These are phyloP conservation scores for Danionella dracula DNA, from an alignment of 2,797 vertebrate species.

Conservation along the genomic window DNA sequence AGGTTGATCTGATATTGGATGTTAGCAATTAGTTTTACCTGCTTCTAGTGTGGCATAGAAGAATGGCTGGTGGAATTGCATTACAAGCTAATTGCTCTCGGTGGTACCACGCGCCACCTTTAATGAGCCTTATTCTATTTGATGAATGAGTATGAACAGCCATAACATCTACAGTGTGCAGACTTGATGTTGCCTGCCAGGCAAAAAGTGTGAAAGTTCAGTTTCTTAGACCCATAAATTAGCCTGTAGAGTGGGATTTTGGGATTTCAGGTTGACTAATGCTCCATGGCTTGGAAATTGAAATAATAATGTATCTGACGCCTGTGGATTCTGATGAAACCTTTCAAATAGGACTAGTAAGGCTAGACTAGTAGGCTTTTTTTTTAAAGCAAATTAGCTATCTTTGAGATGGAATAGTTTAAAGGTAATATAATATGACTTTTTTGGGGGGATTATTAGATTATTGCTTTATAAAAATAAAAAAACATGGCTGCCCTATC, in stretches of 20 bases:
- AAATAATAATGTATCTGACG: not conserved
- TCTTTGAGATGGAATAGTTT: too few species aligned
- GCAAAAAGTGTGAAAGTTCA: constrained; percentile 47
- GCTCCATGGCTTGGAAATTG: not conserved
- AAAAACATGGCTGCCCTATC: too few species aligned
- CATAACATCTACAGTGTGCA: constrained; percentile 19
- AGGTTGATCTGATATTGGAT: constrained; percentile 23
- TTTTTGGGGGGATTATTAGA: too few species aligned
- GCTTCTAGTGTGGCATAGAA: constrained; percentile 51
- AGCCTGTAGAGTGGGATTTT: constrained; percentile 7
- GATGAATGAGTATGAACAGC: constrained; percentile 54
- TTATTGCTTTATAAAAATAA: too few species aligned
- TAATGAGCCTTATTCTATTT: constrained; percentile 65
- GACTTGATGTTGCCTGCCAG: constrained; percentile 42
- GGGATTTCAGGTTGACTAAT: constrained; percentile 10
- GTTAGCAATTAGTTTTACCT: constrained; percentile 48
- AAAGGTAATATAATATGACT: too few species aligned
- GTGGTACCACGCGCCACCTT: constrained; percentile 59
- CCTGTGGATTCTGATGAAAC: constrained; percentile 7
- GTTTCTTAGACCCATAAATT: constrained; percentile 38
- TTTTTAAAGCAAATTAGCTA: too few species aligned
- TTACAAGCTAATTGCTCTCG: constrained; percentile 61
- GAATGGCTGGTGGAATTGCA: constrained; percentile 48
- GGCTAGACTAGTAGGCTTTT: too few species aligned
- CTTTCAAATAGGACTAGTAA: too few species aligned